Percentiles rank a stretch among this genome's conserved stretches.
phyloP scores from a whole-genome alignment of 2,113 vertebrate genomes.

The Corythornis madagascariensis region DNA sequence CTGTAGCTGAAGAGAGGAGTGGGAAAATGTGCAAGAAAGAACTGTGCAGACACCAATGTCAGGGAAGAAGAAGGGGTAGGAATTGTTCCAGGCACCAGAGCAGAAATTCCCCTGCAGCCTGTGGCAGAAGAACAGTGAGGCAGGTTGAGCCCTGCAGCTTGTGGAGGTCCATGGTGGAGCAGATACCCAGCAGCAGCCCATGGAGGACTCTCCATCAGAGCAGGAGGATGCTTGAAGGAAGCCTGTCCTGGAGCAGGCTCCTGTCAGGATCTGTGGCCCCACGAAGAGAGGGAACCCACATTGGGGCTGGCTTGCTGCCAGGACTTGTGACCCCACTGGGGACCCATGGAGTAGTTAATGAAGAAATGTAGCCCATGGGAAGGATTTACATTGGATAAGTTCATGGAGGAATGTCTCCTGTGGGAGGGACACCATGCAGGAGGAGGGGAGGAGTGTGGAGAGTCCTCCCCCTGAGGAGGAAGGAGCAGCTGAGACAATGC shows the following conservation, averaged over 20 bases:
- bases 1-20: not conserved
- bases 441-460: not conserved
- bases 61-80: not conserved
- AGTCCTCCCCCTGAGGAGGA: not conserved
- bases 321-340: not conserved
- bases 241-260: not conserved
- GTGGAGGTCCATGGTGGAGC: not conserved
- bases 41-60: not conserved
- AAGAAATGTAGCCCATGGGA: not conserved
- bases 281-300: not conserved
- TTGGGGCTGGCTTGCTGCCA: not conserved
- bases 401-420: not conserved
- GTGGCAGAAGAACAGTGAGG: not conserved
- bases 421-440: not conserved
- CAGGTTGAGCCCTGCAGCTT: not conserved
- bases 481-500: not conserved
- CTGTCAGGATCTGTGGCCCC: not conserved
- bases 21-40: not conserved
- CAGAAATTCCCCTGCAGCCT: not conserved
- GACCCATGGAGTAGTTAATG: not conserved
- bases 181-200: no score
- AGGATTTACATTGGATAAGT: not conserved
- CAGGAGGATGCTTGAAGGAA: not conserved
- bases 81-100: not conserved
- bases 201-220: no score